A percentile compares a stretch with the other conserved stretches of the same genome.
Conservation (phyloP, 1,140 invertebrate genomes). For the Diabrotica undecimpunctata region DNA sequence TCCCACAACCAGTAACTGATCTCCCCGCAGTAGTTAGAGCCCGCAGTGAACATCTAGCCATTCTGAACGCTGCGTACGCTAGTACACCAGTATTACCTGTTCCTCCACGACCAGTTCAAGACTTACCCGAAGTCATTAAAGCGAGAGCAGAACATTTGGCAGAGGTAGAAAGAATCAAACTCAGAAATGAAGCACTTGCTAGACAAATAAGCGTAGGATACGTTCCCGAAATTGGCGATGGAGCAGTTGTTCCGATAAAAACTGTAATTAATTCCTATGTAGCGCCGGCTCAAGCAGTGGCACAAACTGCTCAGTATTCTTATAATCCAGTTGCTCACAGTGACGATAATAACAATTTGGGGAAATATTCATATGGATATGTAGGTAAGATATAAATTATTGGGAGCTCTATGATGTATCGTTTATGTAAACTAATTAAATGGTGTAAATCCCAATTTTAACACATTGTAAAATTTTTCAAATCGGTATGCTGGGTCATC, state of each 20-base stretch:
- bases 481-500: too few species aligned
- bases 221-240: conserved; percentile 21
- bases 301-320: conserved; percentile 21
- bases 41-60: conserved; percentile 40
- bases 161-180: conserved; percentile 33
- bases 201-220: conserved; percentile 32
- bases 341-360: conserved; percentile 59
- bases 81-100: conserved; percentile 13
- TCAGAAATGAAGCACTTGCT: conserved; percentile 26
- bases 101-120: conserved; percentile 37
- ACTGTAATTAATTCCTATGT: conserved; percentile 11
- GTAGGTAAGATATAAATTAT: conserved; percentile 27
- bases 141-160: conserved; percentile 42
- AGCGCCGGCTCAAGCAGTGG: conserved; percentile 14
- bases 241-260: conserved; percentile 32
- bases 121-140: conserved; percentile 41
- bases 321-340: conserved; percentile 45
- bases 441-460: too few species aligned
- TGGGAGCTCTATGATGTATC: too few species aligned
- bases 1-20: conserved; percentile 40
- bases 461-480: too few species aligned
- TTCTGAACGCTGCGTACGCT: conserved; percentile 33
- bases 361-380: conserved; percentile 65
- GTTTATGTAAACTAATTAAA: too few species aligned
- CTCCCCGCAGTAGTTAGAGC: conserved; percentile 42